phyloP scores from a whole-genome alignment of 2,113 vertebrate species.

The Xenopus borealis region DNA sequence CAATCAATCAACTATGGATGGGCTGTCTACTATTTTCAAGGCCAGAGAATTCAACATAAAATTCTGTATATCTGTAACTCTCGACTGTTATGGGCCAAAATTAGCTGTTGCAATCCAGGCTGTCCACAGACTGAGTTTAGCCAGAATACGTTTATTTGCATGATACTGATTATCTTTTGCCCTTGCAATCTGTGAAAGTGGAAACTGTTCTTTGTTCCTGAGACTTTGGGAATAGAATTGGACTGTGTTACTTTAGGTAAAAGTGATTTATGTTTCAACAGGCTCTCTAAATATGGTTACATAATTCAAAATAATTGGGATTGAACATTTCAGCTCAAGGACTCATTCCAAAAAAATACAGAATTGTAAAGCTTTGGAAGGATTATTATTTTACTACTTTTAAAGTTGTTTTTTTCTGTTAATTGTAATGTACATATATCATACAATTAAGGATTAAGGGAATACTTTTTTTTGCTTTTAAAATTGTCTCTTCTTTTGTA shows the following conservation, averaged over 20 bases:
- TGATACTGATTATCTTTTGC: conserved; percentile 25
- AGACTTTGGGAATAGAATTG: conserved; percentile 24
- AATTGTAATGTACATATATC: neutral
- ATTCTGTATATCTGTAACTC: neutral
- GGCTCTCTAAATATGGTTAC: neutral
- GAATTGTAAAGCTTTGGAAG: neutral
- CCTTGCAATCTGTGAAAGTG: conserved; percentile 28
- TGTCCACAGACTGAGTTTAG: conserved; percentile 4
- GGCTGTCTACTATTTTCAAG: neutral
- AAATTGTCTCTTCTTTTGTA: too few relatives aligned
- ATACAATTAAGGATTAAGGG: neutral
- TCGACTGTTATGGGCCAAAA: neutral
- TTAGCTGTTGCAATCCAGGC: conserved; percentile 3
- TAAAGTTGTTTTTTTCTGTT: neutral
- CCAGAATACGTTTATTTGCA: conserved; percentile 18
- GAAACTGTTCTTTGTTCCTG: conserved; percentile 19
- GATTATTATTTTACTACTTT: neutral
- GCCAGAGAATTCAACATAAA: neutral
- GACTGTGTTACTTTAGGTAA: conserved; percentile 23
- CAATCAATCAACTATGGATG: neutral
- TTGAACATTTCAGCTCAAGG: conserved; percentile 2
- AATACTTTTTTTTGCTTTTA: neutral
- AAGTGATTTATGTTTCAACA: conserved; percentile 37
- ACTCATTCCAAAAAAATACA: neutral
- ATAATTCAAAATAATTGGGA: conserved; percentile 42